Evolutionary conservation across 2,797 vertebrate genomes (phyloP).

Genomic region (Pelochelys cantorii): DNA sequence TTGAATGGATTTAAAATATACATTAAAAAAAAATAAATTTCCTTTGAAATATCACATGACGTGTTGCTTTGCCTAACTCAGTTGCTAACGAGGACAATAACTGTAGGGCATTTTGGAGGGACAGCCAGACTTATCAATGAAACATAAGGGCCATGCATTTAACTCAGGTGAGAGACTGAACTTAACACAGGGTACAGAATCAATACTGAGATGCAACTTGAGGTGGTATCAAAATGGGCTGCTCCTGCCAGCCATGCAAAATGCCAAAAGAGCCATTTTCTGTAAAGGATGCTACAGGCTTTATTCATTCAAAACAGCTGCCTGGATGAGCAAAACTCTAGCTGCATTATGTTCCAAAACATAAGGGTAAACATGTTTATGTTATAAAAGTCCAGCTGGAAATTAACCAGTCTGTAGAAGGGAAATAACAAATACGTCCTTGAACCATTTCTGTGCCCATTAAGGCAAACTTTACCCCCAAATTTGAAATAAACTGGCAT

Average conservation of each 20-base stretch:
- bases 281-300: background rate
- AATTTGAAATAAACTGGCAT: background rate
- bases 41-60: background rate
- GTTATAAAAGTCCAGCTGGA: background rate
- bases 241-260: background rate
- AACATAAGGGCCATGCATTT: background rate
- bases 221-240: background rate
- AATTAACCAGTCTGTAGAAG: background rate
- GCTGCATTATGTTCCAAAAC: background rate
- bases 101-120: background rate
- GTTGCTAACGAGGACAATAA: background rate
- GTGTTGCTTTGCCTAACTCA: background rate
- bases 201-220: background rate
- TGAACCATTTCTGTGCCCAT: slow-evolving; percentile 8
- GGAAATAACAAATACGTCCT: background rate
- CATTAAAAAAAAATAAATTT: background rate
- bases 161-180: background rate
- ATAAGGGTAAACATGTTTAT: background rate
- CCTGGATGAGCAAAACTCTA: rapidly evolving
- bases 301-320: background rate
- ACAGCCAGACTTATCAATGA: background rate
- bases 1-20: background rate
- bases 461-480: background rate
- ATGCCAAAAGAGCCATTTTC: background rate
- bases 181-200: background rate